These are phyloP conservation scores for Amazonetta brasiliensis DNA, from an alignment of 2,797 vertebrate species.

Conservation along the genomic window DNA sequence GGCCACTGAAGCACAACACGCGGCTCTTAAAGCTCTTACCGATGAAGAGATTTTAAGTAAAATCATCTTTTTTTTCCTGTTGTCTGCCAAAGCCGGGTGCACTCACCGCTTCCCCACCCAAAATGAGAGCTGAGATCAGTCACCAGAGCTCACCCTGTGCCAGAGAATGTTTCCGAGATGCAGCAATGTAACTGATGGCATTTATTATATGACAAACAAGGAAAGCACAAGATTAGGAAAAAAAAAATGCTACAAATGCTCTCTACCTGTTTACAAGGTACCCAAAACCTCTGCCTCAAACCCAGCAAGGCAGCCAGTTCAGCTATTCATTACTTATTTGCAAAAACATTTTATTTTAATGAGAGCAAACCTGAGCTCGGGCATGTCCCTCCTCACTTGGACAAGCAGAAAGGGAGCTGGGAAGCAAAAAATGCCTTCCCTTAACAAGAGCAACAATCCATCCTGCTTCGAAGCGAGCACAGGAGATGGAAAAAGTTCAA, in stretches of 20 bases:
- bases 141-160: not conserved
- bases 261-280: not conserved
- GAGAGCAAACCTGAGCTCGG: not conserved
- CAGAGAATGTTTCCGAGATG: not conserved
- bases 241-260: not conserved
- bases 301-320: not conserved
- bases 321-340: not conserved
- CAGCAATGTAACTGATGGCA: not conserved
- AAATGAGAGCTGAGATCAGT: not conserved
- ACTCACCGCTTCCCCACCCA: rapidly evolving
- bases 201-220: not conserved
- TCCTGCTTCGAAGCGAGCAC: not conserved
- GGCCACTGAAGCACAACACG: not conserved
- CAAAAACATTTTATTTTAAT: not conserved
- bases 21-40: not conserved
- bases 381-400: not conserved
- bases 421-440: not conserved
- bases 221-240: not conserved
- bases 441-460: rapidly evolving
- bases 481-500: not conserved
- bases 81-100: not conserved
- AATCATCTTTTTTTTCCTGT: not conserved
- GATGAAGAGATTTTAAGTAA: not conserved
- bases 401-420: not conserved
- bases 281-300: not conserved